Evolutionary conservation across 1,140 invertebrate genomes (phyloP), one percentile per base, ranked within the genome.

Genomic region (Epicauta chinensis): DNA sequence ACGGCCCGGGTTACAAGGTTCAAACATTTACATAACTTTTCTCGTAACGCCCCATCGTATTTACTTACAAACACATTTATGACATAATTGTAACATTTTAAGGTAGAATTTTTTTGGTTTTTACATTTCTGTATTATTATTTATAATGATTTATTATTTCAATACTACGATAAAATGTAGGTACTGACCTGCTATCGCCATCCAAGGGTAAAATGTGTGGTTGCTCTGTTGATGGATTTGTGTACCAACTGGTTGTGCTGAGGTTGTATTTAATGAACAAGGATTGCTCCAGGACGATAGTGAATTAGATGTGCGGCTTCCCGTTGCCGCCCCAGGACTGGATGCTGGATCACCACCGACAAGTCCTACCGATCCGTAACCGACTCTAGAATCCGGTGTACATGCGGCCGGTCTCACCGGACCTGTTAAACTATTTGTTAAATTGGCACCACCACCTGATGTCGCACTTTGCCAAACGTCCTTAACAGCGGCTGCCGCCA

Each of bases 151-250:
- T 12, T 34, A 3, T n/a, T 34, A 9, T 3, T 11, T 34, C 5
- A 10, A 7, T 12, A 11, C 6, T 2, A 9, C 3, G 12, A 11
- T 34, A 7, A 34, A 34, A 34, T 12, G 3, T 7, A 9, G 32
- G 23, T 54, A 79, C 87, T 86, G 74, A 94, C 92, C 92, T 93
- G 92, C 91, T 80, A 95, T 94, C 76, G 91, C 91, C 92, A 95
- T 95, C 92, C 92, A 94, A 56, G 92, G 92, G 77, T 95, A 95
- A 78, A 95, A 94, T 67, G 91, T 93, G 80, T 93, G 91, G 73
- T 89, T 92, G 70, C 82, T 81, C 76, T 91, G 89, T 74, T 91
- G 87, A 69, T 90, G 87, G 60, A 89, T 83, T 72, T 89, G 89
- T 36, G 87, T 83, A 42, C 83, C 83, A 51, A 84, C 83, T 62